phyloP scores from a whole-genome alignment of 2,888 invertebrate species.

The Ptychoptera contaminata region DNA sequence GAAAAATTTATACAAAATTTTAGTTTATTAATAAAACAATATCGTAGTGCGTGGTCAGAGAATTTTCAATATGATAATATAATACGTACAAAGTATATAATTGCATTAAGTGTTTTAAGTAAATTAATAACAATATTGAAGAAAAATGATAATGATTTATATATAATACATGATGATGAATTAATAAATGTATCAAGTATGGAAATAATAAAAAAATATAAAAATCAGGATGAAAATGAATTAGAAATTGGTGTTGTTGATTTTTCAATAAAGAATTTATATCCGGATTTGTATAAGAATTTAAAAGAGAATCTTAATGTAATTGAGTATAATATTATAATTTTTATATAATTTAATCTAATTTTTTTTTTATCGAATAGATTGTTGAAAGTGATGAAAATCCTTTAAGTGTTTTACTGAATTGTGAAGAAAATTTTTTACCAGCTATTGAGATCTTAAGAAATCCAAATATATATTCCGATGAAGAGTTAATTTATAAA shows the following conservation, averaged over 20 bases:
- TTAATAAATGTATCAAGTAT: background rate
- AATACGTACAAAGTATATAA: background rate
- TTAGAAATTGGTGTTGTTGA: slow-evolving; percentile 14
- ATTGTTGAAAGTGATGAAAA: slow-evolving; percentile 2
- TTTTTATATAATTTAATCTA: background rate
- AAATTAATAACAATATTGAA: background rate
- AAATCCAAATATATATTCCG: slow-evolving; percentile 7
- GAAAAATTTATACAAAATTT: background rate
- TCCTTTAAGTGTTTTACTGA: slow-evolving; percentile 11
- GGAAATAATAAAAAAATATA: background rate
- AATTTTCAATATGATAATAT: background rate
- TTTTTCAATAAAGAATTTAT: slow-evolving; percentile 11
- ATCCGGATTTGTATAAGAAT: slow-evolving; percentile 11
- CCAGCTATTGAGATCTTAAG: slow-evolving; percentile 13
- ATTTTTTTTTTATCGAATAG: background rate
- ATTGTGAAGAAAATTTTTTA: slow-evolving; percentile 12
- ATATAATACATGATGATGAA: background rate
- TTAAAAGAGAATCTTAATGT: slow-evolving; percentile 8
- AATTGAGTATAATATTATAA: background rate
- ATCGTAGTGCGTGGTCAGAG: background rate
- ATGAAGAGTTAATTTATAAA: slow-evolving; percentile 11
- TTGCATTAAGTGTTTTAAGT: background rate
- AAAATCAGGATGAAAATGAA: slow-evolving; percentile 7
- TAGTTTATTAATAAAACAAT: background rate
- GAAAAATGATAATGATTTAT: background rate